Evolutionary conservation across 2,797 vertebrate genomes (phyloP), one percentile per base, ranked within the genome.

Genomic region (Ctenopoma multispine): DNA sequence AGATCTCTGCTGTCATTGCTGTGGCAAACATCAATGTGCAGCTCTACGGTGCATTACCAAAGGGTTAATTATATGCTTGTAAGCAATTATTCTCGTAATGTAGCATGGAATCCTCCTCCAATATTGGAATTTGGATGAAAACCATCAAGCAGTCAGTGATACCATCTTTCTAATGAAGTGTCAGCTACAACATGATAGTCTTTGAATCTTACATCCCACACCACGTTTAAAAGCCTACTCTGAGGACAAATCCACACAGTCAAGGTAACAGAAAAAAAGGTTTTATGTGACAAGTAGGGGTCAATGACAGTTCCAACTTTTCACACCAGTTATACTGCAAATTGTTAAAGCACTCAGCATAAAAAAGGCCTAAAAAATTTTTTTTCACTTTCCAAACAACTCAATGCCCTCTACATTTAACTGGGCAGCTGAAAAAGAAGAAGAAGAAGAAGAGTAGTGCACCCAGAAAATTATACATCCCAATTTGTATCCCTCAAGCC

Each of bases 31-130:
- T 86, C 89, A 82, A 89, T 89, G 83, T 80, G 81, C 66, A 74
- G 63, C 75, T 75, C 80, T 47, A 43, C 36, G 20, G 71, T 63
- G 87, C 74, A 76, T 84, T 61, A 88, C 76, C 65, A 86, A 89
- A 82, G 85, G 83, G 85, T 89, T 90, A 87, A 91, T 92, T 87
- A 83, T 76, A 75, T 77, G 85, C 84, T 88, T 87, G 87, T 89
- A 87, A 81, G 84, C 82, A 84, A 88, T 90, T 89, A 90, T 79
- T 86, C 62, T 79, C 64, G 76, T 80, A 89, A 84, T 76, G 73
- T 64, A 67, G 75, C 76, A 73, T 69, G 71, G 59, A 60, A 75
- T 77, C 65, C 50, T n/a, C 63, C 11, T 40, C 8, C 38, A 15
- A 41, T 74, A 88, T 85, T 85, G 66, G 44, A 88, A 76, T 84